Base-by-base conservation (phyloP, 2,888 invertebrate genomes). In the Eucera pruinosa region DNA sequence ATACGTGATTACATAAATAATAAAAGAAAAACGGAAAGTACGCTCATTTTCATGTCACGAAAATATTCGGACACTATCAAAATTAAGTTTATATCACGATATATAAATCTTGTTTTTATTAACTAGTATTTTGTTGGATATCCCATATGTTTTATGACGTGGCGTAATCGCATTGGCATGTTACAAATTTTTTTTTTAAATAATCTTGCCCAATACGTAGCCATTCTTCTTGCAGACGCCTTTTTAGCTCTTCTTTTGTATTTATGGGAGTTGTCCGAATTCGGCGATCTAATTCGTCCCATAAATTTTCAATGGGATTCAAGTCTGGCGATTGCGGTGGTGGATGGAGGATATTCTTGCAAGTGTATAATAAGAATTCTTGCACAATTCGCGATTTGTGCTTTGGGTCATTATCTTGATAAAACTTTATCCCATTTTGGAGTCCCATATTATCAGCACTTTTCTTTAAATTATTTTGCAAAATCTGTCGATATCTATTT, bases 391-490 rank as follows among this genome's bases (percentile, higher is more conserved):
- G n/a, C n/a, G n/a, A n/a, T n/a, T n/a, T n/a, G n/a, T n/a, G 33
- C 3, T 30, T 45, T 13, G 47, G 5, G 11, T 27, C 20, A 11
- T 47, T 47, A 15, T 60, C 33, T 15, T 33, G 20, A 7, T 47
- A 60, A 33, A 33, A 60, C 7, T 18, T 33, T 18, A 43, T 30
- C n/a, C 15, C 4, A 2, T 58, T 9, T 2, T 1, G 6, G 7
- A 43, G 7, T 3, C 36, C n/a, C 43, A 58, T 43, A 13, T 41
- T 43, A 1, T 3, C 13, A 0, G 27, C 43, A 58, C 43, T 55
- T 58, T 58, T 61, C 18, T 20, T 33, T n/a, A 61, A 47, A 58
- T 58, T 58, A 2, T 41, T 20, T 43, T 58, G 27, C 11, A 27
- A n/a, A 27, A 43, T 43, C 4, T 43, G n/a, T 27, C 43, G n/a